Evolutionary conservation across 2,797 vertebrate genomes (phyloP), one percentile per base, ranked within the genome.

Genomic region (Triplophysa yarkandensis): DNA sequence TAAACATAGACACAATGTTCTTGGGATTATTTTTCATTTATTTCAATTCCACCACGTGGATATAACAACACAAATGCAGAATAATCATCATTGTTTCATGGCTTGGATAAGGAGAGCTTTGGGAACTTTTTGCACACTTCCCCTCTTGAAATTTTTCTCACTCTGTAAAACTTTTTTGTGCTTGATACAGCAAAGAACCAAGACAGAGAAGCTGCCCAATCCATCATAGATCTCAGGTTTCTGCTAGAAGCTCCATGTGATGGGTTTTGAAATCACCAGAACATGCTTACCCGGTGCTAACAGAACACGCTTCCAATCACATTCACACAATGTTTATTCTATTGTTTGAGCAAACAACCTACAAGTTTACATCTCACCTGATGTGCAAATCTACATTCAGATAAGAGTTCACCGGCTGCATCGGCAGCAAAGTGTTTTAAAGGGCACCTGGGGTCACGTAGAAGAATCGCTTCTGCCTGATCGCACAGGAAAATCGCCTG

Each of bases 151-250:
- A 34, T 50, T 54, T 28, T 55, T 2, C 13, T 17, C 4, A 25
- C 5, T 30, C 27, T 14, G 1, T 5, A 32, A 46, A 32, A 66
- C 50, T 19, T 19, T 7, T 5, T 17, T 36, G 30, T 28, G 48
- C 71, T 57, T 36, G 46, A 57, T 66, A 57, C 36, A 50, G 62
- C 50, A 58, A 44, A 62, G 50, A 66, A 58, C 50, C 39, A 57
- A 74, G 30, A 36, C 4, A 25, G 30, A 70, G 60, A 50, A 61
- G 43, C 43, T 25, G n/a, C 34, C n/a, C n/a, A 46, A 80, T 77
- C 71, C 71, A 69, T 65, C 54, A 60, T 21, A 62, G 78, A 72
- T 76, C 78, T 72, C n/a, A 28, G 57, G 55, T 39, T 62, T 66
- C 68, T 11, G 61, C 9, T 2, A 64, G 46, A 50, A 39, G 28